Base-by-base conservation (phyloP, 2,113 vertebrate species). In the Astur gentilis region DNA sequence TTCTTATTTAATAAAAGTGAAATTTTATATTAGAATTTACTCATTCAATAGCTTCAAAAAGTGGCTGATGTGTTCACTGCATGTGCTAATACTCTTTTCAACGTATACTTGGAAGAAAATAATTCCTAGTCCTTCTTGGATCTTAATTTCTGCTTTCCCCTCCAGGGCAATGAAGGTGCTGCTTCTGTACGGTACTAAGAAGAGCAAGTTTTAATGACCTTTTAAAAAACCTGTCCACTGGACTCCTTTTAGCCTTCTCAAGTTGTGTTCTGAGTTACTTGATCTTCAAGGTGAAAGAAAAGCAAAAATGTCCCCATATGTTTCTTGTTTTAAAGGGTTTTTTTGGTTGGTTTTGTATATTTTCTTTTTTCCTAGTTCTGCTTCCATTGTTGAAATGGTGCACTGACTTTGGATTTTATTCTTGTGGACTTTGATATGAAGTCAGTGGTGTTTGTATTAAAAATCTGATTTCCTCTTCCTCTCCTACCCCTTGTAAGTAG, bases 291-390 rank as follows among this genome's bases (percentile, higher is more conserved):
- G 19, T 61, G 40, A 44, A 79, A 87, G 65, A 66, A 76, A 72
- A 91, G 49, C 31, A 72, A 69, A 81, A 65, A 29, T 12, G 12
- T 36, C 31, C 20, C 5, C 10, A 10, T 80, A 0, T 65, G 32
- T 45, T 89, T 69, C 19, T 79, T 9, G 2, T n/a, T 79, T 69
- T 52, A n/a, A 47, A 57, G 5, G 14, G 0, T 0, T 0, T n/a
- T 55, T 88, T 89, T 62, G 7, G 9, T 13, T 58, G 6, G 5
- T 26, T 49, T 42, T 69, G 3, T 13, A 38, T 17, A 20, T 50
- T 16, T 13, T 31, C 2, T 32, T 15, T 25, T 31, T 55, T 6
- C 10, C 18, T 8, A 50, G 15, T 58, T 67, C n/a, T 52, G n/a
- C 83, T 87, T 66, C 25, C 15, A 1, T 17, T 69, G 11, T n/a